Conservation (phyloP, 2,888 invertebrate genomes). For the Mythimna pallens region DNA sequence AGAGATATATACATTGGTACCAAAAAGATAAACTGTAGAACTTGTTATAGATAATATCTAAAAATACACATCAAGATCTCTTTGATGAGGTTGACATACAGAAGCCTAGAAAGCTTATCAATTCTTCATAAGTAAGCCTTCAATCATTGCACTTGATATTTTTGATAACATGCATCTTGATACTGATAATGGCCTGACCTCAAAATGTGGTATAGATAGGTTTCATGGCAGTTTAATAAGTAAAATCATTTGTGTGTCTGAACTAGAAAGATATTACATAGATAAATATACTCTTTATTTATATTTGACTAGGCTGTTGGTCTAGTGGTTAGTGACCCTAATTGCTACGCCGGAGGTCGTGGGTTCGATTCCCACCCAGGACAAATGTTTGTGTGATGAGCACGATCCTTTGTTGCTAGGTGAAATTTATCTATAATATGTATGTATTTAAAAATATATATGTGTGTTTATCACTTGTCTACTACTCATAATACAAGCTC, state of each 20-base stretch:
- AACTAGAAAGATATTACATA: neutral
- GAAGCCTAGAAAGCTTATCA: slow-evolving; percentile 1
- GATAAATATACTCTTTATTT: no score
- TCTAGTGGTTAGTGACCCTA: no score
- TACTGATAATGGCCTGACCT: slow-evolving; percentile 15
- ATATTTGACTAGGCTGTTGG: no score
- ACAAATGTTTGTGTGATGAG: no score
- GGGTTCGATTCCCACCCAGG: no score
- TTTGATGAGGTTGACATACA: neutral
- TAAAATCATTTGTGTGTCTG: neutral
- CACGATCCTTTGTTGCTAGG: no score
- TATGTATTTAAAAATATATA: no score
- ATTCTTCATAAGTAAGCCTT: slow-evolving; percentile 20
- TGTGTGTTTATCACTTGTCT: no score
- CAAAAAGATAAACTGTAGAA: slow-evolving; percentile 6
- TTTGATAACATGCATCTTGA: slow-evolving; percentile 18
- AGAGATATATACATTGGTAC: slow-evolving; percentile 21
- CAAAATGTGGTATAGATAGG: slow-evolving; percentile 6
- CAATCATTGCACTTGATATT: slow-evolving; percentile 14
- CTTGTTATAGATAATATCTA: neutral
- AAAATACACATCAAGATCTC: slow-evolving; percentile 17
- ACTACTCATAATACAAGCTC: no score
- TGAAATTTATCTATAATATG: no score
- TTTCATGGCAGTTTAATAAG: slow-evolving; percentile 4
- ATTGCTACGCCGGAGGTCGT: no score